Base-by-base conservation (phyloP, 1,140 invertebrate species). In the Hycleus cichorii region DNA sequence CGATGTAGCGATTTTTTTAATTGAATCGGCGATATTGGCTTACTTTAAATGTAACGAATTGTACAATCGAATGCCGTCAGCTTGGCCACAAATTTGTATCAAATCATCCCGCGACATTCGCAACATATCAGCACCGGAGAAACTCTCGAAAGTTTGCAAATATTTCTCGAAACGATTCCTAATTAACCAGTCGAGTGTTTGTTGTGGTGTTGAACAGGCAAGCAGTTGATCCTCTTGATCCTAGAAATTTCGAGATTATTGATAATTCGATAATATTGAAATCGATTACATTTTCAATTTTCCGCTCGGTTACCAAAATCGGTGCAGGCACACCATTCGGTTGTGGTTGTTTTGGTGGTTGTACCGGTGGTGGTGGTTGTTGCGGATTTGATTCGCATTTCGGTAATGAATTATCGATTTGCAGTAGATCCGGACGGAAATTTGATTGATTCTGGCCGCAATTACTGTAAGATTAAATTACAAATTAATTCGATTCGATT, bases 31-130 rank as follows among this genome's bases (percentile, higher is more conserved):
- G 12, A 12, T 12, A 18, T 18, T 18, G 39, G 80, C 82, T 83
- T 71, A 85, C 80, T 86, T 88, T 48, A 83, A 78, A 60, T 95
- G 91, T 44, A 97, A 75, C 44, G 89, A 87, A 76, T 97, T 97
- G 74, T 86, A 94, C 39, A 97, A 80, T 64, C 93, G 81, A 52
- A 97, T 95, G 9, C 87, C 88, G 74, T 97, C 93, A 49, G 91
- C 88, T 39, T 95, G 75, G 1, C 93, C 93, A 74, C 93, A 95
- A 49, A 97, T 94, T 76, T 96, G 90, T 49, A 96, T 91, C 9
- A 96, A 77, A 76, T 97, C 93, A 60, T 95, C 90, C 47, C 91
- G 81, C 2, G 88, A 87, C 62, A 97, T 76, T 57, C 91, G 80
- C 51, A 97, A 75, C 63, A 97, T 81, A 77, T 97, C 94, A 38